These are phyloP conservation scores for Neoitamus cyanurus DNA, from an alignment of 2,888 invertebrate species.

Conservation along the genomic window DNA sequence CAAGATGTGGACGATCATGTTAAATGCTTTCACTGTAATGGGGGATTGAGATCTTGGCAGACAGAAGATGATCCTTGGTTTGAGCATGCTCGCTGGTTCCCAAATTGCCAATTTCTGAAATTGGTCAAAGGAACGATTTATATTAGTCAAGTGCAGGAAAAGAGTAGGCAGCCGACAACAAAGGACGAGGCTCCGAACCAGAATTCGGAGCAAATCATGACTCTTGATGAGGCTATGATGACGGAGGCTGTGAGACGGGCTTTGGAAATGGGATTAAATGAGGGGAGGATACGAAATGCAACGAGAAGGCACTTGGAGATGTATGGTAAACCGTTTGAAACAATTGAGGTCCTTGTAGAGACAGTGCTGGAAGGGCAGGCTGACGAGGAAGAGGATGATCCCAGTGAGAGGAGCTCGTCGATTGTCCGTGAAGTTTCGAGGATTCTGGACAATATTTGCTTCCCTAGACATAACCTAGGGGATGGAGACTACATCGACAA, in stretches of 20 bases:
- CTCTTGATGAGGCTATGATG: conserved; percentile 66
- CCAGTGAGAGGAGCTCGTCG: conserved; percentile 46
- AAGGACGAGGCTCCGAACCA: background rate
- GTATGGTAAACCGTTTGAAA: conserved; percentile 73
- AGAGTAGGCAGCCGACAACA: conserved; percentile 48
- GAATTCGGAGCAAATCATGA: conserved; percentile 49
- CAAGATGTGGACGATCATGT: conserved; percentile 77
- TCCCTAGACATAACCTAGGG: background rate
- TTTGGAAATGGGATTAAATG: conserved; percentile 72
- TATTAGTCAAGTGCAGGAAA: conserved; percentile 69
- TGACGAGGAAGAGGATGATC: conserved; percentile 66
- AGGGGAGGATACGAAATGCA: conserved; percentile 70
- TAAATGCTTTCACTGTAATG: conserved; percentile 94
- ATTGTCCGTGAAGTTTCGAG: conserved; percentile 55
- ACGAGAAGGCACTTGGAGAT: conserved; percentile 70
- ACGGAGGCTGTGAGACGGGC: conserved; percentile 68
- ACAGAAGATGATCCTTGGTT: conserved; percentile 90
- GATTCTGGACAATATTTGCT: conserved; percentile 53
- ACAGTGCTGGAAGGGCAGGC: conserved; percentile 77
- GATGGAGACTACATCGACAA: conserved; percentile 20
- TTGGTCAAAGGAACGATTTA: conserved; percentile 85
- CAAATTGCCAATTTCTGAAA: conserved; percentile 84
- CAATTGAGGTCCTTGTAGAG: conserved; percentile 78
- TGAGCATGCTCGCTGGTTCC: conserved; percentile 95
- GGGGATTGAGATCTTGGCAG: conserved; percentile 91